Base-by-base conservation (phyloP, 2,113 vertebrate species). In the human region DNA sequence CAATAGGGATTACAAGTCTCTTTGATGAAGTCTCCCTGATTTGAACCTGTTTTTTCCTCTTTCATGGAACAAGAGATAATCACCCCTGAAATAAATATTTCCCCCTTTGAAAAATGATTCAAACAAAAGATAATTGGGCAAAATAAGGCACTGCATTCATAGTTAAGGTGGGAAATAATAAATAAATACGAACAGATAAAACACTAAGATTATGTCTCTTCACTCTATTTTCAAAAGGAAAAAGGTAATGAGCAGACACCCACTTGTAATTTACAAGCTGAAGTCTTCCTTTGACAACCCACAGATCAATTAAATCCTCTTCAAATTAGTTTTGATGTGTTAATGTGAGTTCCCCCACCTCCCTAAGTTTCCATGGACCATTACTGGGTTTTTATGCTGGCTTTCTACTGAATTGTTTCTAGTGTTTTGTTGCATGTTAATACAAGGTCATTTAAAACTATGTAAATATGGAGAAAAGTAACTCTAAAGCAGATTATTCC, bases 31-130 rank as follows among this genome's bases (percentile, higher is more conserved):
- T 92, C 64, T 92, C 93, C 81, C 85, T 96, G 73, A 98, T 98
- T 98, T 97, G 94, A 98, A 97, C 78, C 90, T 98, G 86, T 93
- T 99, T 98, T 89, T 97, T 80, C 92, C 91, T 98, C 97, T 93
- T 98, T 98, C 93, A 95, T 75, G 55, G 86, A 98, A 97, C 89
- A 88, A 97, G 94, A 98, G 64, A 97, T 97, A 97, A 98, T 97
- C 94, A 48, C 85, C 81, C 81, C 90, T 92, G 97, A 98, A 98
- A 97, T 90, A 0, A 97, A 30, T 98, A 88, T 97, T 97, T 97
- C 43, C 92, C 66, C 72, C 90, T 95, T 86, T 35, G 25, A 96
- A 98, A 94, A 91, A 96, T 88, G 4, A 96, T 81, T 97, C 57
- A 90, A 96, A 98, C 76, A 93, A 94, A 98, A 97, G 87, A 40